Conservation (phyloP, 1,140 invertebrate species). For the Manduca sexta region DNA sequence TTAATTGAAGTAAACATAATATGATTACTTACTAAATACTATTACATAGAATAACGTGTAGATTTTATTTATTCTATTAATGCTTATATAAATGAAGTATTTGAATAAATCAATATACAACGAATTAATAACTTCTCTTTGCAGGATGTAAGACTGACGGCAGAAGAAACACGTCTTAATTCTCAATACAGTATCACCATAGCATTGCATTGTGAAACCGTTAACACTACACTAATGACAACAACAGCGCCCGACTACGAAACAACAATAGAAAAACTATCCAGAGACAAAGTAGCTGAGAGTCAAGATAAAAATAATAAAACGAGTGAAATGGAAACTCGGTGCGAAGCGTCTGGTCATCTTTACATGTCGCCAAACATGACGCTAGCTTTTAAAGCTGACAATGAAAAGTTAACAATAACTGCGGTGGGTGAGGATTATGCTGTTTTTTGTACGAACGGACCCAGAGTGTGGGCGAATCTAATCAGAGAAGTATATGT, state of each 20-base stretch:
- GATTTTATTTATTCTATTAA: too few relatives aligned
- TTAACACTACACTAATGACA: background rate
- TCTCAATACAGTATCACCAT: constrained; percentile 29
- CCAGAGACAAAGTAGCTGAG: background rate
- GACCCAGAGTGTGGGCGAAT: constrained; percentile 15
- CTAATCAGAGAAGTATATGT: constrained; percentile 28
- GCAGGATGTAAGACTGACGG: constrained; percentile 31
- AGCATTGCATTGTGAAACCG: constrained; percentile 32
- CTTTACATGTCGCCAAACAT: constrained; percentile 33
- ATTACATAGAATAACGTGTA: too few relatives aligned
- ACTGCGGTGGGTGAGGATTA: constrained; percentile 29
- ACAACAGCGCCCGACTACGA: background rate
- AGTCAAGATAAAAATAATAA: constrained; percentile 1
- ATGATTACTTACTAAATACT: too few relatives aligned
- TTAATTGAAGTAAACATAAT: too few relatives aligned
- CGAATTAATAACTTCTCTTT: too few relatives aligned
- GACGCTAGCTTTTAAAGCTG: constrained; percentile 30
- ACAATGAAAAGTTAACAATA: constrained; percentile 23
- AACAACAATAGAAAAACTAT: background rate
- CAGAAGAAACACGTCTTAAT: constrained; percentile 30
- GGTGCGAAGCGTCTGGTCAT: constrained; percentile 31
- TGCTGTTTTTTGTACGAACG: constrained; percentile 26
- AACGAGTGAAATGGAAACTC: constrained; percentile 4
- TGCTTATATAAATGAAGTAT: too few relatives aligned
- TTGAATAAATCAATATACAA: too few relatives aligned